Conservation (phyloP, 2,888 invertebrate genomes). For the Diaphora mendica region DNA sequence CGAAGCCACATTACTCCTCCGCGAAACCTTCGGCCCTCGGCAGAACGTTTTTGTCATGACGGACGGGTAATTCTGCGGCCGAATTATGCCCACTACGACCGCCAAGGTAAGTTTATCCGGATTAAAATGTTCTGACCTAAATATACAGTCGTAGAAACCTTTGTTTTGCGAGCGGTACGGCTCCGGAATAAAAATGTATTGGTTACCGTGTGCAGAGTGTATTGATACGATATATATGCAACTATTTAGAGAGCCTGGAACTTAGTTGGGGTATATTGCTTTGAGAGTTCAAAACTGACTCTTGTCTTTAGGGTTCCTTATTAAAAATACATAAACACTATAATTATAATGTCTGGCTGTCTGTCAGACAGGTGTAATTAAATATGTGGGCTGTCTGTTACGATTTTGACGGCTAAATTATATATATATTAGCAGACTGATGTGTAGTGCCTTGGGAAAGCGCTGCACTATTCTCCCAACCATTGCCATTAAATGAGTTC, state of each 20-base stretch:
- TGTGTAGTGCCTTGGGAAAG: no score
- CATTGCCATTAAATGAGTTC: no score
- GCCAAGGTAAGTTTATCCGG: slow-evolving; percentile 51
- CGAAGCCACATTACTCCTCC: slow-evolving; percentile 57
- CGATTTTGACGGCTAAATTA: no score
- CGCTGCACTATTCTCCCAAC: no score
- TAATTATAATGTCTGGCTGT: no score
- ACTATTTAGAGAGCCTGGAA: neutral
- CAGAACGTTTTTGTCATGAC: slow-evolving; percentile 59
- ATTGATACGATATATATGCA: slow-evolving; percentile 3
- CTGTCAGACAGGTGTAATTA: no score
- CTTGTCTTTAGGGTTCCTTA: no score
- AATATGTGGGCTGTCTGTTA: no score
- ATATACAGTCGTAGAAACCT: slow-evolving; percentile 30
- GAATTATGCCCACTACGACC: slow-evolving; percentile 48
- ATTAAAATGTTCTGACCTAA: slow-evolving; percentile 48
- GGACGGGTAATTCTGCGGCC: slow-evolving; percentile 54
- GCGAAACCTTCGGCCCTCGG: slow-evolving; percentile 54
- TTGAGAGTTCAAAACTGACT: neutral
- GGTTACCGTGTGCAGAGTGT: slow-evolving; percentile 20
- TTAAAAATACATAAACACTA: no score
- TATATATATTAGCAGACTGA: no score
- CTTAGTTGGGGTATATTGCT: neutral
- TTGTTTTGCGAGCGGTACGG: slow-evolving; percentile 25
- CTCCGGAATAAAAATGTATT: slow-evolving; percentile 22